Evolutionary conservation across 2,113 vertebrate genomes (phyloP).

Genomic region (Oryctolagus cuniculus): DNA sequence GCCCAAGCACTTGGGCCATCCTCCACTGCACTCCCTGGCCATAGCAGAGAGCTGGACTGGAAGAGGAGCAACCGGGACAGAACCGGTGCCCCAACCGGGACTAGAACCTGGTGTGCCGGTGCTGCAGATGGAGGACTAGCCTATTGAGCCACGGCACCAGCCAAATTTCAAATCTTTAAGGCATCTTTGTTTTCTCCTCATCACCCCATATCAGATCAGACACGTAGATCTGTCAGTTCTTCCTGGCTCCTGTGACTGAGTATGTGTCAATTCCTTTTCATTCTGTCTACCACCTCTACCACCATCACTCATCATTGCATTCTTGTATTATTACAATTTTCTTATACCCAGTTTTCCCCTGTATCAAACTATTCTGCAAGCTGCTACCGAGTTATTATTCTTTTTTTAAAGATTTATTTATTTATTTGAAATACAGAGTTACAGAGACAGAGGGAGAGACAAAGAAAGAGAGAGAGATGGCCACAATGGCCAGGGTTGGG

Average conservation of each 20-base stretch:
- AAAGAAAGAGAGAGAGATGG: no score
- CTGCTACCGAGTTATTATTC: not conserved
- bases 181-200: not conserved
- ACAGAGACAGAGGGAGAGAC: no score
- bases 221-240: not conserved
- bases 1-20: no score
- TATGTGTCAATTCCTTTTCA: not conserved
- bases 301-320: not conserved
- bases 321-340: not conserved
- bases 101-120: no score
- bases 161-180: not conserved
- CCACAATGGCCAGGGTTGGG: no score
- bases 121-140: no score
- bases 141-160: not conserved
- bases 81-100: no score
- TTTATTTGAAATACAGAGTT: no score
- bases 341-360: not conserved
- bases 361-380: not conserved
- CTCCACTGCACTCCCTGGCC: no score
- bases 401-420: not conserved
- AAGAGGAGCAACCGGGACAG: no score
- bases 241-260: not conserved
- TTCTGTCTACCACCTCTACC: not conserved
- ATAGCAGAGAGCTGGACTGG: no score
- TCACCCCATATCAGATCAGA: not conserved